Conservation (phyloP, 1,140 invertebrate species). For the Acromyrmex heyeri region DNA sequence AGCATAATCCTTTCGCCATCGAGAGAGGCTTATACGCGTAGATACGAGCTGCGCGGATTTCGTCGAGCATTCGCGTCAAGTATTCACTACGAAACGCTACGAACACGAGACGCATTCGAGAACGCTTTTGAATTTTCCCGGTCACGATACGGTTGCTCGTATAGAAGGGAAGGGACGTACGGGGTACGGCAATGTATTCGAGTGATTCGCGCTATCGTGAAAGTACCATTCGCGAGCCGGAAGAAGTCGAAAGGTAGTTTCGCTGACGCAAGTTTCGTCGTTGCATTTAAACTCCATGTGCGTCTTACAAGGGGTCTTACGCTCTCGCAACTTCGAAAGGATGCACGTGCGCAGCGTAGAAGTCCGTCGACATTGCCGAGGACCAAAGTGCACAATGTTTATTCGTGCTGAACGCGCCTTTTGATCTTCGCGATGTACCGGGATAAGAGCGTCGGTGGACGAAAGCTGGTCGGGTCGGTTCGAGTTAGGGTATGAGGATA, state of each 20-base stretch:
- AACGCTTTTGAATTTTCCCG: conserved; percentile 12
- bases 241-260: conserved; percentile 22
- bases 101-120: conserved; percentile 8
- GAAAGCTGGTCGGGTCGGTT: background rate
- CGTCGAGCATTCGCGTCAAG: background rate
- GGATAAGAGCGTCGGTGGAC: background rate
- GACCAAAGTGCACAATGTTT: conserved; percentile 59
- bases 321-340: conserved; percentile 51
- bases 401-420: conserved; percentile 47
- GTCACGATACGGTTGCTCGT: background rate
- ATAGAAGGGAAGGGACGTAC: background rate
- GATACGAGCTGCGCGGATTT: conserved; percentile 22
- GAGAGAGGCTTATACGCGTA: conserved; percentile 11
- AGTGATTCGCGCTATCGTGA: conserved; percentile 30
- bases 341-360: conserved; percentile 29
- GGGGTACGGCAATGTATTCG: background rate
- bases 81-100: conserved; percentile 17
- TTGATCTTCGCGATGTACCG: conserved; percentile 50
- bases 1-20: conserved; percentile 22
- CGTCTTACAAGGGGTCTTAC: conserved; percentile 36
- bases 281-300: conserved; percentile 43
- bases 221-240: background rate
- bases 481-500: background rate
- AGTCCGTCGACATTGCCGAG: conserved; percentile 19
- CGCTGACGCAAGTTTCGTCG: conserved; percentile 8